Percentiles rank a stretch among this genome's conserved stretches.
Conservation (phyloP, 2,797 vertebrate genomes). For the Nasua narica region DNA sequence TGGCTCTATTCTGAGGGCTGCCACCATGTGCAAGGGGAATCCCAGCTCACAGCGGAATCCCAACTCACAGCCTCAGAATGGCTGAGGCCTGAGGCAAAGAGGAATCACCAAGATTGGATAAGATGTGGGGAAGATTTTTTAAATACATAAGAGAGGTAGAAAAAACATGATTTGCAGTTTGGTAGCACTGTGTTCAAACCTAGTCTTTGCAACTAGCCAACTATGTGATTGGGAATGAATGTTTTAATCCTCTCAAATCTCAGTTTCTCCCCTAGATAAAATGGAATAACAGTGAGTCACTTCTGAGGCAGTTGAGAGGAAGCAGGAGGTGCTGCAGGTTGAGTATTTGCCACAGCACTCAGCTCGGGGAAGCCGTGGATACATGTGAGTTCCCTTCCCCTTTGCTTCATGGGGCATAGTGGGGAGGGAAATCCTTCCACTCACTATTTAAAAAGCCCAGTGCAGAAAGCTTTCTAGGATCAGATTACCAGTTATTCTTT, state of each 20-base stretch:
- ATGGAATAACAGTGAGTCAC: background rate
- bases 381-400: background rate
- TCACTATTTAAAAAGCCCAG: constrained; percentile 31
- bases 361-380: fast-evolving
- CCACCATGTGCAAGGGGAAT: background rate
- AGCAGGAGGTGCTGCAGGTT: background rate
- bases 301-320: background rate
- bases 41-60: background rate
- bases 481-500: constrained; percentile 62
- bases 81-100: background rate
- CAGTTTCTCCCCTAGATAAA: background rate
- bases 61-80: background rate
- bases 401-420: background rate
- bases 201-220: background rate
- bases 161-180: constrained; percentile 1
- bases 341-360: background rate
- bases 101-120: background rate
- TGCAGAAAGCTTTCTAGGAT: constrained; percentile 63
- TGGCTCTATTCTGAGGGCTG: background rate
- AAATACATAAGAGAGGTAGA: background rate
- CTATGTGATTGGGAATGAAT: background rate
- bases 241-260: background rate
- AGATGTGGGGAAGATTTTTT: background rate
- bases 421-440: background rate
- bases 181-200: background rate